A percentile compares a stretch with the other conserved stretches of the same genome.
Evolutionary conservation across 2,113 vertebrate species (phyloP).

Genomic region (Anoura caudifer): DNA sequence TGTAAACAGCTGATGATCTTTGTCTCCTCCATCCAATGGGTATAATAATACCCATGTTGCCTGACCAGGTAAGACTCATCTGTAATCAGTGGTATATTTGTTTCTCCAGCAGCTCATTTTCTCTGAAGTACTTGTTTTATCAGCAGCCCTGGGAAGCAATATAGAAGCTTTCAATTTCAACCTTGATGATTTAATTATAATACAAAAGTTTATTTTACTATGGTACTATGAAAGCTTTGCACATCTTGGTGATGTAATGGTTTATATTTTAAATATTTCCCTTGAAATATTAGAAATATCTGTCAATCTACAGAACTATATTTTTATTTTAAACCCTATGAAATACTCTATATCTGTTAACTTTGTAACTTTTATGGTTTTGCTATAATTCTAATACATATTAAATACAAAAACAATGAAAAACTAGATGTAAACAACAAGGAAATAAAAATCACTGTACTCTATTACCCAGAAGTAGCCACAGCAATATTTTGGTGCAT

Average conservation of each 20-base stretch:
- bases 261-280: not conserved
- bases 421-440: not conserved
- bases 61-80: not conserved
- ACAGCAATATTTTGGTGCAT: not conserved
- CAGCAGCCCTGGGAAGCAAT: not conserved
- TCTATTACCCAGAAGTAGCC: not conserved
- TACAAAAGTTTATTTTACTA: not conserved
- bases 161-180: not conserved
- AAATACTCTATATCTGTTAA: not conserved
- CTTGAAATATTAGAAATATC: not conserved
- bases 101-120: not conserved
- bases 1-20: not conserved
- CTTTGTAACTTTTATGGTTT: not conserved
- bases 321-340: not conserved
- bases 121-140: not conserved
- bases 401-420: not conserved
- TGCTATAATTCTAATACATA: not conserved
- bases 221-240: not conserved
- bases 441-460: not conserved
- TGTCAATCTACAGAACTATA: not conserved
- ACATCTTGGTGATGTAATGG: not conserved
- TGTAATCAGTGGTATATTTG: not conserved
- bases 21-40: not conserved
- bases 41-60: not conserved
- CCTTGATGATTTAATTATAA: not conserved